These are phyloP conservation scores for Thymallus thymallus DNA, from an alignment of 2,113 vertebrate genomes.

Conservation along the genomic window DNA sequence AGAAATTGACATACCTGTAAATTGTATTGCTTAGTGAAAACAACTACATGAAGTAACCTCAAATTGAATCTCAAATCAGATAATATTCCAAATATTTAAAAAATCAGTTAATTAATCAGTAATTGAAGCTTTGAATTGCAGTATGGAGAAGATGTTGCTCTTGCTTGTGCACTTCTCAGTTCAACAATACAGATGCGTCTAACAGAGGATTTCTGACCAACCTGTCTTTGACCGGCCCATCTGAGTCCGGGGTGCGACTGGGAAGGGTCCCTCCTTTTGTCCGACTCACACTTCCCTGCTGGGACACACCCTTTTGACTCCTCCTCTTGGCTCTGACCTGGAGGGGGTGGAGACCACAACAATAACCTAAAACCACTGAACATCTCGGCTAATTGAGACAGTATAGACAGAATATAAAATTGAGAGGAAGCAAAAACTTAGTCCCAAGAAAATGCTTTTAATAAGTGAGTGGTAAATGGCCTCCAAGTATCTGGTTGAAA, in stretches of 20 bases:
- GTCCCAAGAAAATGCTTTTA: no score
- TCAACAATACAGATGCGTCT: not conserved
- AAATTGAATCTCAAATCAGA: no score
- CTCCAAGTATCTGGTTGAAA: no score
- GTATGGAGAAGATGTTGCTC: not conserved
- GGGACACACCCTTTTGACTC: conserved; percentile 42
- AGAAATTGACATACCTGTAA: conserved; percentile 36
- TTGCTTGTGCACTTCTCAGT: not conserved
- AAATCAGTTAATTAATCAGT: not conserved
- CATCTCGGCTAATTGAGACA: not conserved
- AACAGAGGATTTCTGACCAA: conserved; percentile 21
- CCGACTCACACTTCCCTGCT: conserved; percentile 19
- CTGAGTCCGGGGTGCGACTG: conserved; percentile 19
- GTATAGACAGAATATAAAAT: no score
- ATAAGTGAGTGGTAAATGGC: no score
- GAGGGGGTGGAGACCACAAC: not conserved
- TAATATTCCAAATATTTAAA: not conserved
- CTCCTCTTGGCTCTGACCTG: conserved; percentile 49
- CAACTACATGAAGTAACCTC: not conserved
- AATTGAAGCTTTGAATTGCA: not conserved
- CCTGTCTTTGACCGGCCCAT: conserved; percentile 39
- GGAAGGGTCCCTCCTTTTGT: conserved; percentile 4
- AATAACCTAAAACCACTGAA: not conserved
- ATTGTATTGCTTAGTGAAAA: conserved; percentile 18
- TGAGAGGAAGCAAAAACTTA: no score